Conservation (phyloP, 2,888 invertebrate species). For the Conops quadrifasciatus region DNA sequence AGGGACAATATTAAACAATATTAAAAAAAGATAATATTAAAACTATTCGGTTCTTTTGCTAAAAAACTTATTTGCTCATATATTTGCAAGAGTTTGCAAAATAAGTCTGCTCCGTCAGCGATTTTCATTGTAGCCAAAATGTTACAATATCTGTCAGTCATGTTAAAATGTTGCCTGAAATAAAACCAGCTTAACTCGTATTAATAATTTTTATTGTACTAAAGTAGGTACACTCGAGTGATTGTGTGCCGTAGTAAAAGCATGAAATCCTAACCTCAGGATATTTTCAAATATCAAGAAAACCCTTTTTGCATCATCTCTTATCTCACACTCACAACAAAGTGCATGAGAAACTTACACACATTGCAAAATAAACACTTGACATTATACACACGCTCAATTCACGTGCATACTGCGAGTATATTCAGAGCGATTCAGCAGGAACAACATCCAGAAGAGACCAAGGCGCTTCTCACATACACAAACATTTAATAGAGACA, state of each 20-base stretch:
- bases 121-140: not conserved
- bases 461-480: too few species aligned
- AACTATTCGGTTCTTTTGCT: too few species aligned
- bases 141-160: not conserved
- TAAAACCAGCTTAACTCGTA: constrained; percentile 17
- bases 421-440: too few species aligned
- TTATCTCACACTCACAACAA: not conserved
- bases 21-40: too few species aligned
- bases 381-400: not conserved
- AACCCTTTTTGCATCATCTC: constrained; percentile 33
- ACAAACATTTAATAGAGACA: not conserved
- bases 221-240: constrained; percentile 4
- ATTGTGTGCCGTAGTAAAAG: constrained; percentile 15
- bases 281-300: constrained; percentile 34
- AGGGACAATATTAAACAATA: too few species aligned
- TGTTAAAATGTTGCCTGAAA: not conserved
- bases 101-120: too few species aligned
- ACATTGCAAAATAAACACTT: not conserved
- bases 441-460: too few species aligned
- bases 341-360: too few species aligned
- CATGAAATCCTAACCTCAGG: constrained; percentile 35
- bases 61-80: too few species aligned
- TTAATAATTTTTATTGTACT: not conserved
- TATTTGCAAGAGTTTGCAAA: too few species aligned
- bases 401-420: too few species aligned